A percentile compares a stretch with the other conserved stretches of the same genome.
Evolutionary conservation across 37 sponge, comb jelly and placozoan genomes (phyloP).

Genomic region (Geodia barretti): DNA sequence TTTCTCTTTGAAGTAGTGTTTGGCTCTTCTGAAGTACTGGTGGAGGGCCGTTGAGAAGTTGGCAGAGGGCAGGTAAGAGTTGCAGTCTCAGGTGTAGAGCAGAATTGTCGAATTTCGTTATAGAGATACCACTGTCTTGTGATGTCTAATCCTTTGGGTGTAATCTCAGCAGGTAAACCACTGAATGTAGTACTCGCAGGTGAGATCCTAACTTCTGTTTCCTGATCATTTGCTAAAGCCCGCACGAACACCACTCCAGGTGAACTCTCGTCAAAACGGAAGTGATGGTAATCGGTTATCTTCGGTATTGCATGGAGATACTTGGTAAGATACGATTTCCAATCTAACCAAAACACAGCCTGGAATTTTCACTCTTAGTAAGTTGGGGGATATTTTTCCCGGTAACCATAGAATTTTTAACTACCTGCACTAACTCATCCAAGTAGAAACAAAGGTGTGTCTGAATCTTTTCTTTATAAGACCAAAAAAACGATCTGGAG

Average conservation of each 20-base stretch:
- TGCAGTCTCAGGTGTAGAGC: background rate
- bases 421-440: background rate
- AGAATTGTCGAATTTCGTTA: background rate
- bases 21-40: background rate
- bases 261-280: background rate
- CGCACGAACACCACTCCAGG: background rate
- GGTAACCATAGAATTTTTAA: background rate
- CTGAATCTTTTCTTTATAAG: constrained; percentile 15
- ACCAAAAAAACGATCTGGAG: constrained; percentile 44
- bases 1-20: background rate
- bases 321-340: background rate
- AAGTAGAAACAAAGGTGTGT: constrained; percentile 3
- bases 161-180: background rate
- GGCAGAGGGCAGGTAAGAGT: background rate
- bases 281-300: constrained; percentile 14
- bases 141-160: background rate
- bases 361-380: background rate
- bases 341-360: background rate
- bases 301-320: constrained; percentile 1
- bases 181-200: background rate
- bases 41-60: background rate
- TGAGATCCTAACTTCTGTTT: background rate
- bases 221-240: background rate
- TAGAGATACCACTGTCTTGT: background rate
- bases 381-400: background rate